Conservation (phyloP, 1,140 invertebrate genomes). For the Drosophila obscura region DNA sequence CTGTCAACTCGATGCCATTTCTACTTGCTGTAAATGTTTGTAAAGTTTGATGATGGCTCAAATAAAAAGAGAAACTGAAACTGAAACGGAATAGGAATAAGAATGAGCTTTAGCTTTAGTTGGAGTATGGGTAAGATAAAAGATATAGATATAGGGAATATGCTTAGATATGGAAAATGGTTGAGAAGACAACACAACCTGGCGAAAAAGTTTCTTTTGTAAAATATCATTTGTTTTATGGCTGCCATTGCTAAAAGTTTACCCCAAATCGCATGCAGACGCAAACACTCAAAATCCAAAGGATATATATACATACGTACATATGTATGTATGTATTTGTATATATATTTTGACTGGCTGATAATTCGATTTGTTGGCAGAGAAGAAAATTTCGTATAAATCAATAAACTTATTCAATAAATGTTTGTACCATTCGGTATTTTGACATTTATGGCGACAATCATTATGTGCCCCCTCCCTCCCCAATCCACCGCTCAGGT, state of each 20-base stretch:
- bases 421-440: conserved; percentile 51
- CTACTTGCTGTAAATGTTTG: conserved; percentile 70
- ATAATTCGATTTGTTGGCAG: conserved; percentile 5
- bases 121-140: background rate
- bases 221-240: conserved; percentile 79
- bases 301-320: conserved; percentile 10
- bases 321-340: conserved; percentile 1
- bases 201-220: conserved; percentile 66
- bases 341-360: conserved; percentile 14
- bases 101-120: too few relatives aligned
- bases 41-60: conserved; percentile 71
- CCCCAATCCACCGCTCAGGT: conserved; percentile 15
- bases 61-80: background rate
- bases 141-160: background rate
- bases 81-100: too few relatives aligned
- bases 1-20: conserved; percentile 24
- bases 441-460: conserved; percentile 78
- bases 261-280: conserved; percentile 57
- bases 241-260: conserved; percentile 58
- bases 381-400: conserved; percentile 54
- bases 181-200: conserved; percentile 21
- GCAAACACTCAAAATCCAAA: conserved; percentile 18
- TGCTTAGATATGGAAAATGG: conserved; percentile 3
- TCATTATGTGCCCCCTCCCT: conserved; percentile 55
- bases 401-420: conserved; percentile 79